Evolutionary conservation across 2,888 invertebrate species (phyloP), one percentile per base, ranked within the genome.

Genomic region (Cerceris rybyensis): DNA sequence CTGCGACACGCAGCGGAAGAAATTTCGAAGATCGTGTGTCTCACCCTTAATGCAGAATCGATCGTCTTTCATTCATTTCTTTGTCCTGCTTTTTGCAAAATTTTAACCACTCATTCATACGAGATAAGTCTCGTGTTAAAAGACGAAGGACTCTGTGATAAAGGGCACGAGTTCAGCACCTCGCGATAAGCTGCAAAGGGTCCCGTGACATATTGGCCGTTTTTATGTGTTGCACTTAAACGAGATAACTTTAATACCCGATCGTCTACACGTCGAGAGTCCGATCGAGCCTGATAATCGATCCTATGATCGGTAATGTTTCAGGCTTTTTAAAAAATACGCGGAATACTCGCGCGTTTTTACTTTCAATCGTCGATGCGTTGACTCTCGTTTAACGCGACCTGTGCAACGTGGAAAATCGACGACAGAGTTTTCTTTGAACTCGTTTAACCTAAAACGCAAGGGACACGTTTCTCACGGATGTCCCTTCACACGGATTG

Each of bases 151-250:
- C 65, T 65, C 39, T 57, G 49, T 61, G 78, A 70, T 73, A 66
- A 66, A 52, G 41, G 41, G 52, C 64, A 72, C 59, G 72, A 66
- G 57, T 82, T 28, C 28, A 86, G 82, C 86, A 85, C 84, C 86
- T 83, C 84, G 85, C 82, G 81, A 86, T 84, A 86, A 86, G 85
- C 82, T 86, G 87, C 86, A 85, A 86, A 85, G 79, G 86, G 87
- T 88, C 88, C 87, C 85, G 84, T 87, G 85, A 89, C 84, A 86
- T 28, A 28, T 87, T 88, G 87, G 87, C 86, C 79, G 28, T 54
- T 72, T 72, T 60, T 55, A 8, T 55, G 7, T 41, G 16, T 75
- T 67, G 28, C 52, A 60, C 75, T 79, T 78, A 78, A 81, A 28
- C 28, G 76, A 72, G 73, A 75, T 75, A 72, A 68, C 68, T 60